Evolutionary conservation across 1,140 invertebrate species (phyloP), one percentile per base, ranked within the genome.

Genomic region (Pollicipes pollicipes): DNA sequence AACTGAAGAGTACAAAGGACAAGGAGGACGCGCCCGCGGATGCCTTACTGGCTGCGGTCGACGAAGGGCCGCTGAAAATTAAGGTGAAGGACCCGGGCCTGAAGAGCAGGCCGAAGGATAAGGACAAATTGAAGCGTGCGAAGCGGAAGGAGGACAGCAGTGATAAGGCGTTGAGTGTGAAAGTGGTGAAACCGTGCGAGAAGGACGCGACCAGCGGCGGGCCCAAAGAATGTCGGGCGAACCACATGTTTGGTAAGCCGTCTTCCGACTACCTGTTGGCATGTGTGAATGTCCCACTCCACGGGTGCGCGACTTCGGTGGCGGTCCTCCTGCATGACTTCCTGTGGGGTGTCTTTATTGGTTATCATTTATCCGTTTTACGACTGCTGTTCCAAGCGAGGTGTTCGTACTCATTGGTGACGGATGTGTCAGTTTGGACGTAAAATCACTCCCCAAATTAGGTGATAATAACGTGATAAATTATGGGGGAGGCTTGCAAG

Each of bases 1-100:
- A 74, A 32, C n/a, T 73, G 32, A 77, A 76, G 68, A 71, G 73
- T 37, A 73, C 73, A 45, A 76, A 76, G 71, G 77, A 76, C 66
- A 76, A 75, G 72, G 70, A 69, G 26, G 72, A 72, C 68, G 69
- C 69, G 66, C 68, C 69, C 24, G 71, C 74, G 30, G 73, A 71
- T 17, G 67, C 68, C 45, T 58, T 72, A 27, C 70, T 73, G 21
- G 32, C 73, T 6, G 72, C 75, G 69, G 68, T 72, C 63, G 75
- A 75, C 31, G 72, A 75, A 29, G 68, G 70, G 29, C 67, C 74
- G 30, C 45, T 74, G 24, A 74, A 70, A 45, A 58, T 74, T 63
- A 76, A 75, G 68, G 31, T 75, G 27, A 76, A 75, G 64, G 76
- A 75, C 27, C 70, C 64, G 64, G 64, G 8, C 6, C 64, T 66